phyloP scores from a whole-genome alignment of 1,140 invertebrate species.

The Hylaeus anthracinus region DNA sequence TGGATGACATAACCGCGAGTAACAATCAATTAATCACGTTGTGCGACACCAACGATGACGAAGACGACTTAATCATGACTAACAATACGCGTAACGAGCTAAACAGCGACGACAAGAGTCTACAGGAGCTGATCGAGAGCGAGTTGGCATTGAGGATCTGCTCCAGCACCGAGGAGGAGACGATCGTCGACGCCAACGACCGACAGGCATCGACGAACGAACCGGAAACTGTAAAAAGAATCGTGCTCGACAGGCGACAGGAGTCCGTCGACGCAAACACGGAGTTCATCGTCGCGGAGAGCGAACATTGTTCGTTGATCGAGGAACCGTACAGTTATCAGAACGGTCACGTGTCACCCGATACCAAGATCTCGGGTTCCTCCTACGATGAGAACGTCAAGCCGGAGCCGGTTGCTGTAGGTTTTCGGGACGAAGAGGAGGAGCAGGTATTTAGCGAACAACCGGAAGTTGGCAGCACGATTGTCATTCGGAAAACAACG shows the following conservation, averaged over 20 bases:
- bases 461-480: constrained; percentile 30
- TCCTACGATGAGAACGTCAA: constrained; percentile 8
- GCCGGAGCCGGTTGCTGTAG: constrained; percentile 10
- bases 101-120: constrained; percentile 74
- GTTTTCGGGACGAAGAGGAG: constrained; percentile 50
- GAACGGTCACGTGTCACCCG: constrained; percentile 65
- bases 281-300: constrained; percentile 73
- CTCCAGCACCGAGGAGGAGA: constrained; percentile 51
- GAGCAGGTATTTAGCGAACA: constrained; percentile 40
- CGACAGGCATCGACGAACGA: constrained; percentile 29
- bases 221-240: constrained; percentile 66
- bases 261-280: constrained; percentile 65
- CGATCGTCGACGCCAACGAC: constrained; percentile 40
- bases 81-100: constrained; percentile 74
- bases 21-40: constrained; percentile 77
- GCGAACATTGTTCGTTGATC: constrained; percentile 66
- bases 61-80: constrained; percentile 69
- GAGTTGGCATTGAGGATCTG: constrained; percentile 77
- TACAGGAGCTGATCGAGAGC: constrained; percentile 78
- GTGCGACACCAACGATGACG: constrained; percentile 75
- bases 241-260: constrained; percentile 63
- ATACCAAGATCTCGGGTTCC: constrained; percentile 6
- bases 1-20: constrained; percentile 77
- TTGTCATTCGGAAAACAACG: constrained; percentile 40
- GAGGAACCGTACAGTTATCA: constrained; percentile 69